phyloP scores from a whole-genome alignment of 2,888 invertebrate species.

The Drosophila limbata region DNA sequence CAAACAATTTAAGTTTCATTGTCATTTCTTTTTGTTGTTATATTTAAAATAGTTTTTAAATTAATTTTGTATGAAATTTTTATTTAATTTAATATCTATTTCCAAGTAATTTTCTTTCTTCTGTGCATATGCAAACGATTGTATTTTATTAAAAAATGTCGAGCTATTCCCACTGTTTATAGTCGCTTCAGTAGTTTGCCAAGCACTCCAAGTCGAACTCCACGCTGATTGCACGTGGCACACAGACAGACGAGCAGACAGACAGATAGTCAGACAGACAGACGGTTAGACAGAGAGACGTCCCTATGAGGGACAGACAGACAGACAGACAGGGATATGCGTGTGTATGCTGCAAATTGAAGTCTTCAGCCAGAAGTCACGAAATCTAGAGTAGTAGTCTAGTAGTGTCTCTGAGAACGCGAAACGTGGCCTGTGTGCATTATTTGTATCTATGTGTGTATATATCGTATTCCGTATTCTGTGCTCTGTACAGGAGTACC shows the following conservation, averaged over 20 bases:
- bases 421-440: conserved; percentile 52
- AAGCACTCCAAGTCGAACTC: conserved; percentile 65
- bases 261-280: conserved; percentile 22
- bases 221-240: conserved; percentile 75
- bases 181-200: conserved; percentile 51
- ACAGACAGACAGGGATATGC: conserved; percentile 27
- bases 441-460: conserved; percentile 28
- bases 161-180: conserved; percentile 25
- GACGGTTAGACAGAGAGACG: conserved; percentile 30
- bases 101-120: too few species aligned
- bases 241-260: conserved; percentile 39
- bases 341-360: conserved; percentile 67
- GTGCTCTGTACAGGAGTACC: conserved; percentile 24
- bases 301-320: conserved; percentile 14
- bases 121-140: too few species aligned
- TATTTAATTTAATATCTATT: too few species aligned
- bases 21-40: too few species aligned
- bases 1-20: too few species aligned
- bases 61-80: not conserved
- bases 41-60: not conserved
- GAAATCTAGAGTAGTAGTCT: conserved; percentile 79
- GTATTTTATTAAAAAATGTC: too few species aligned
- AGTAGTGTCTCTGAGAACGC: conserved; percentile 56
- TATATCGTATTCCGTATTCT: conserved; percentile 38
- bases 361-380: conserved; percentile 77